Conservation (phyloP, 2,113 vertebrate genomes). For the Pseudorectes ferrugineus region DNA sequence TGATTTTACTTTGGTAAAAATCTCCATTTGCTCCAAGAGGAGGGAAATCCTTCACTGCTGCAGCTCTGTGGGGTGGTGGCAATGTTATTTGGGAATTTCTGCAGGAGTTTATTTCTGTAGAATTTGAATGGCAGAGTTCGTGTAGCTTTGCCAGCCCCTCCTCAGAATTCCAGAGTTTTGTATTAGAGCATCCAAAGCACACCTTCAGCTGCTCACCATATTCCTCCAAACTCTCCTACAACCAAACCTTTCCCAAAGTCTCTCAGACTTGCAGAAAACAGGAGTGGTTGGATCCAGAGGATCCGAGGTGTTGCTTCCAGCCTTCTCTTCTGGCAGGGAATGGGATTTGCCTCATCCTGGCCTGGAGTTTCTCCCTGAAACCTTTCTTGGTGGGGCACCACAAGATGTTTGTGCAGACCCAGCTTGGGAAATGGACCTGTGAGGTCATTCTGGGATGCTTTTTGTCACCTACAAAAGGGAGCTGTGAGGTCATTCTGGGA, state of each 20-base stretch:
- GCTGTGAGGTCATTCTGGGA: background rate
- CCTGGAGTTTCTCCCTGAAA: background rate
- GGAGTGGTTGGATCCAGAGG: background rate
- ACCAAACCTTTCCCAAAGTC: background rate
- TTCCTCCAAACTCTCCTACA: background rate
- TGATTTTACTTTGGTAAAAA: background rate
- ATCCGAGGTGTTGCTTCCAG: background rate
- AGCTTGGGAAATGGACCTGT: background rate
- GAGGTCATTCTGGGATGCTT: background rate
- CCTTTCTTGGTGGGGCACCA: background rate
- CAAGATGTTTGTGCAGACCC: background rate
- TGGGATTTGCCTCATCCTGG: background rate
- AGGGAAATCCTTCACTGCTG: background rate
- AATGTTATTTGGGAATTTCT: background rate
- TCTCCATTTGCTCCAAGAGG: background rate
- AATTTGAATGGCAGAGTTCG: background rate
- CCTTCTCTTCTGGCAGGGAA: background rate
- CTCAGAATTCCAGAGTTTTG: background rate
- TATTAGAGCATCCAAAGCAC: background rate
- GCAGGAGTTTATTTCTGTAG: background rate
- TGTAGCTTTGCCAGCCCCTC: background rate
- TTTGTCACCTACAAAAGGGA: background rate
- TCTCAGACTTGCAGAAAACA: background rate
- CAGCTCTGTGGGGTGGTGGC: fast-evolving
- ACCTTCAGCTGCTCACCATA: fast-evolving